A percentile compares a stretch with the other conserved stretches of the same genome.
phyloP scores from a whole-genome alignment of 2,888 invertebrate species.

The Amiota communis region DNA sequence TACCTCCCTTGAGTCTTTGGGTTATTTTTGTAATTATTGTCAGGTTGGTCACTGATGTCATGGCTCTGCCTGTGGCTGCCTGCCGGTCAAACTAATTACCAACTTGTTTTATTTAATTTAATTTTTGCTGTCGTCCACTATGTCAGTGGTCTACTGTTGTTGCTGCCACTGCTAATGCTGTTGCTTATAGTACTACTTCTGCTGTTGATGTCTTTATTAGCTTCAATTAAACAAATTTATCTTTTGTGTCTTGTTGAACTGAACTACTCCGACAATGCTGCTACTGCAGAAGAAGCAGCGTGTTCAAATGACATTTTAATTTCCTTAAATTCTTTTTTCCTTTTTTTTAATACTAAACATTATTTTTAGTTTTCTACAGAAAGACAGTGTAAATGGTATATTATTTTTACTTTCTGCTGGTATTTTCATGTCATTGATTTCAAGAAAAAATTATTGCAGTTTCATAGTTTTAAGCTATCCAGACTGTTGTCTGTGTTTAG shows the following conservation, averaged over 20 bases:
- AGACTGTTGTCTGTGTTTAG: too few relatives aligned
- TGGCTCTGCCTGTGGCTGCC: not conserved
- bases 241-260: not conserved
- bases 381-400: too few relatives aligned
- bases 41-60: constrained; percentile 14
- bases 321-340: too few relatives aligned
- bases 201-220: constrained; percentile 16
- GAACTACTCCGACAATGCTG: not conserved
- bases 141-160: not conserved
- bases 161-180: not conserved
- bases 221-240: constrained; percentile 16
- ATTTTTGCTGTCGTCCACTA: not conserved
- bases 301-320: not conserved
- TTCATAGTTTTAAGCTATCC: too few relatives aligned
- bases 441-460: too few relatives aligned
- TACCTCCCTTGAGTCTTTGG: not conserved
- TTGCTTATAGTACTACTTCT: not conserved
- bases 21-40: constrained; percentile 4
- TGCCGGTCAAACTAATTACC: constrained; percentile 16
- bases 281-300: too few relatives aligned
- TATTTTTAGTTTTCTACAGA: too few relatives aligned
- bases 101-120: constrained; percentile 20
- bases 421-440: too few relatives aligned
- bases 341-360: too few relatives aligned
- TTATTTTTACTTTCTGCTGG: too few relatives aligned